Base-by-base conservation (phyloP, 2,888 invertebrate species). In the Eristalis intricaria region DNA sequence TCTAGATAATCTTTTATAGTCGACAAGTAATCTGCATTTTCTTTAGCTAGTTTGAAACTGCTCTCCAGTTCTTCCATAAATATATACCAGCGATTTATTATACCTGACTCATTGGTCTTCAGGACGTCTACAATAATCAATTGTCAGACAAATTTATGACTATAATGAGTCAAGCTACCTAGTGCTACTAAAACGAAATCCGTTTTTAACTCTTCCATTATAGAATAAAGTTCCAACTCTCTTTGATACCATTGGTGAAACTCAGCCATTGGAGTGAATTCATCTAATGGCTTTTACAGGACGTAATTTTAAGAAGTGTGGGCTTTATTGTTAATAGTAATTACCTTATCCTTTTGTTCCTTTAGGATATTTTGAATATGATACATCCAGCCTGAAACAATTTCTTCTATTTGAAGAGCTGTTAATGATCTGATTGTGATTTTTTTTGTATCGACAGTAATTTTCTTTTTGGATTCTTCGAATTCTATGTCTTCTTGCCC, bases 181-280 rank as follows among this genome's bases (percentile, higher is more conserved):
- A 93, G 84, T 2, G 92, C 90, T 2, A 90, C 83, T n/a, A 90
- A 56, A 5, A 92, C 93, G 84, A 93, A 93, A 0, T 96, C 95
- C 56, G 96, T 95, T 90, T 97, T 97, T 56, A 98, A 93, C 91
- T 98, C 97, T 90, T 98, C 98, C 26, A 96, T 95, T 0, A 98
- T 93, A 32, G 96, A 94, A 78, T 97, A 96, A 26, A 98, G 94
- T 74, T 96, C 96, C 0, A 96, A 95, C 91, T 97, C 96, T 87
- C 96, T 94, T 90, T 97, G 96, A 71, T 96, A 95, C 98, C 98
- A 98, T 90, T 96, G 97, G 84, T 96, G 96, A 90, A 97, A 97
- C 91, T 98, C 98, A 0, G 97, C 96, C 75, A 98, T 94, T 0
- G 98, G 98, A 0, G 97, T 97, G 82, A 96, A 95, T 0, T 96